Percentiles rank a stretch among this genome's conserved stretches.
phyloP scores from a whole-genome alignment of 1,140 invertebrate genomes.

The Neodiprion virginianus region DNA sequence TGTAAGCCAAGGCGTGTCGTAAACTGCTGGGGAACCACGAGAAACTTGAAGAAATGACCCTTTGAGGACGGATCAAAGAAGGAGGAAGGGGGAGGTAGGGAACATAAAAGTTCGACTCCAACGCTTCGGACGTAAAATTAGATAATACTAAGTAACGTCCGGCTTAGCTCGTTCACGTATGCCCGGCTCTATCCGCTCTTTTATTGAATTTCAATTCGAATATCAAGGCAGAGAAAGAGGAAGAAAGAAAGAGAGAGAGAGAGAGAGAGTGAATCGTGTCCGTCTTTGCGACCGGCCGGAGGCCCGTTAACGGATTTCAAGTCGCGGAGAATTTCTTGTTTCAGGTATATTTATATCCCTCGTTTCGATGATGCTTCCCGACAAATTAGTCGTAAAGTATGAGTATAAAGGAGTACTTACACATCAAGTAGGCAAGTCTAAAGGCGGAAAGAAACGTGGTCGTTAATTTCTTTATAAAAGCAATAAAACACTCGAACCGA shows the following conservation, averaged over 20 bases:
- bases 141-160: constrained; percentile 8
- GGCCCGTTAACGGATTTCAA: background rate
- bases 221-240: background rate
- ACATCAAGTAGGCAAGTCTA: background rate
- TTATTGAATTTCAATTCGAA: constrained; percentile 6
- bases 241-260: background rate
- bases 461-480: background rate
- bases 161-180: background rate
- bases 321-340: background rate
- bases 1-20: constrained; percentile 22
- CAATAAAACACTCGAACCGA: background rate
- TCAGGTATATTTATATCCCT: background rate
- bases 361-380: background rate
- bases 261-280: background rate
- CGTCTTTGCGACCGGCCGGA: too few relatives aligned
- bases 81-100: background rate
- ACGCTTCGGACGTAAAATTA: background rate
- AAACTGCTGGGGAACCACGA: constrained; percentile 29
- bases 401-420: background rate
- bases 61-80: background rate
- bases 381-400: background rate
- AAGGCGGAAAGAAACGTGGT: background rate
- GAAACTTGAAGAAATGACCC: background rate
- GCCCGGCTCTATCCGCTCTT: background rate
- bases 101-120: constrained; percentile 9